These are phyloP conservation scores for Pao palembangensis DNA, from an alignment of 2,113 vertebrate genomes.

Conservation along the genomic window DNA sequence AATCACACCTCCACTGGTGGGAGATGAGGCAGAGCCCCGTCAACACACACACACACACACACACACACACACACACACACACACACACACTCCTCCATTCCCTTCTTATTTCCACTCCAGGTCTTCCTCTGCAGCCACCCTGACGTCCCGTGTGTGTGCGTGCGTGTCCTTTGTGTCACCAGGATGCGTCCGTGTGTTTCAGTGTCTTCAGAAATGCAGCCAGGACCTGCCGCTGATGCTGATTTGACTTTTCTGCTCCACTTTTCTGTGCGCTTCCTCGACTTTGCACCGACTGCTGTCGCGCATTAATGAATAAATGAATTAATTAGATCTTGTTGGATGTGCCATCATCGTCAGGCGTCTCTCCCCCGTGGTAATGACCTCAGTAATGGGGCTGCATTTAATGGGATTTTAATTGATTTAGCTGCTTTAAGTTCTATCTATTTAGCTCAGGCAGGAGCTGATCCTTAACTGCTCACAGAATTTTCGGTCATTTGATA, in stretches of 20 bases:
- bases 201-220: conserved; percentile 49
- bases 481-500: not conserved
- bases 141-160: conserved; percentile 37
- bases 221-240: conserved; percentile 45
- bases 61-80: conserved; percentile 17
- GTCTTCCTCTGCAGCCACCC: conserved; percentile 19
- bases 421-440: conserved; percentile 47
- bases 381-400: conserved; percentile 67
- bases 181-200: conserved; percentile 22
- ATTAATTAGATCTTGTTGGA: conserved; percentile 72
- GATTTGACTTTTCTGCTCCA: conserved; percentile 44
- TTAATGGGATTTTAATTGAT: conserved; percentile 75
- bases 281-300: conserved; percentile 20
- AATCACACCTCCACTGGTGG: conserved; percentile 59
- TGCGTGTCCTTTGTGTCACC: not conserved
- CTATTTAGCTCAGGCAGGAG: conserved; percentile 14
- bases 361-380: conserved; percentile 61
- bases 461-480: conserved; percentile 24
- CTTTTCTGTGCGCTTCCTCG: conserved; percentile 18
- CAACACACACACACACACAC: conserved; percentile 9
- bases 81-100: not conserved
- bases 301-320: conserved; percentile 65
- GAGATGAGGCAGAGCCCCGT: conserved; percentile 46
- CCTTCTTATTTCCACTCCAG: conserved; percentile 8
- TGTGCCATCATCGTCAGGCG: conserved; percentile 63